Conservation (phyloP, 2,888 invertebrate species). For the Aporophyla lueneburgensis region DNA sequence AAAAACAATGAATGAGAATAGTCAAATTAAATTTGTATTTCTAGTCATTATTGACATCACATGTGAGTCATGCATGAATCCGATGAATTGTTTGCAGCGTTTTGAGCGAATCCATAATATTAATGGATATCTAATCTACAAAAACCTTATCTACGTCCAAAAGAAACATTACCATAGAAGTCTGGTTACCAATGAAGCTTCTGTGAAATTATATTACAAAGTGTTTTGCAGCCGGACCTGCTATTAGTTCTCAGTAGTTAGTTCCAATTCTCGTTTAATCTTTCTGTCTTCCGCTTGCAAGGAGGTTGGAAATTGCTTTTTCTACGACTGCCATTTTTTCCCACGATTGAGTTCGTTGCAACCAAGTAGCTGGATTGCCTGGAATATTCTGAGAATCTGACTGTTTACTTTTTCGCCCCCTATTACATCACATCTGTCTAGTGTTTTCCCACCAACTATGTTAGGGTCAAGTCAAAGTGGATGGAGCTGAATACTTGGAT, state of each 20-base stretch:
- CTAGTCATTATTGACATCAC: no score
- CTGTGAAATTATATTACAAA: slow-evolving; percentile 27
- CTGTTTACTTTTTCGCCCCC: slow-evolving; percentile 12
- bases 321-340: slow-evolving; percentile 48
- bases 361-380: slow-evolving; percentile 11
- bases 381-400: neutral
- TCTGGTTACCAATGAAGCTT: slow-evolving; percentile 1
- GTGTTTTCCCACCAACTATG: no score
- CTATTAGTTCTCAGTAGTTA: slow-evolving; percentile 55
- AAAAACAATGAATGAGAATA: no score
- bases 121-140: neutral
- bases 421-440: no score
- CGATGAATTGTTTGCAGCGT: neutral
- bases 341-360: slow-evolving; percentile 46
- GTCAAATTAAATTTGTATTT: no score
- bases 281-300: slow-evolving; percentile 58
- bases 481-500: no score
- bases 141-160: neutral
- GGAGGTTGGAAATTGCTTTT: slow-evolving; percentile 61
- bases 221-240: slow-evolving; percentile 30
- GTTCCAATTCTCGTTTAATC: slow-evolving; percentile 63
- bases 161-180: slow-evolving; percentile 1
- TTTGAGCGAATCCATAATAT: neutral
- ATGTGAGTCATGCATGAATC: no score
- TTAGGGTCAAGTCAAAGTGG: no score